phyloP scores from a whole-genome alignment of 2,113 vertebrate genomes.

The Sylvietta virens region DNA sequence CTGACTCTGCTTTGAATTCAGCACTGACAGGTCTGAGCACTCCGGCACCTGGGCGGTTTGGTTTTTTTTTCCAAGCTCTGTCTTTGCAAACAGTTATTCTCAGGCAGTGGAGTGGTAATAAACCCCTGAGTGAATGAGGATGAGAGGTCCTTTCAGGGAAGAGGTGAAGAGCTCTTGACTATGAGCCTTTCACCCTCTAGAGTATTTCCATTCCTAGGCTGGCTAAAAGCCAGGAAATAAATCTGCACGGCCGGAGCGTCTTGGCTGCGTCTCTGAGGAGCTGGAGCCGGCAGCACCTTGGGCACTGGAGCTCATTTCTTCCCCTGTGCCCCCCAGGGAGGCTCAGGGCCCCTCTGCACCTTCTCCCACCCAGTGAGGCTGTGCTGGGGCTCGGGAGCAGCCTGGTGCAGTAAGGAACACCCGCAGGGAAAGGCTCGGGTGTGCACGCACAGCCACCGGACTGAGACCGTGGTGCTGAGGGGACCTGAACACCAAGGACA shows the following conservation, averaged over 20 bases:
- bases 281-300: neutral
- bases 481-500: neutral
- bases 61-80: conserved; percentile 23
- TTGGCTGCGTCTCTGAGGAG: neutral
- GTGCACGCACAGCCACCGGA: neutral
- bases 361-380: neutral
- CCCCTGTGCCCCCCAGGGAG: neutral
- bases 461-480: neutral
- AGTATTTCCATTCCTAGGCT: conserved; percentile 59
- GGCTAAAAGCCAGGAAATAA: conserved; percentile 64
- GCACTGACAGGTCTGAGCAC: neutral
- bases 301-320: neutral
- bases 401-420: accelerated
- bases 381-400: neutral
- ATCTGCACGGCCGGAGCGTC: neutral
- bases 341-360: neutral
- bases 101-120: conserved; percentile 60
- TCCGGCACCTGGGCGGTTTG: neutral
- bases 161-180: conserved; percentile 67
- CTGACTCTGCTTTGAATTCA: neutral
- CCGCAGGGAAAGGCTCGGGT: accelerated
- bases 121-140: conserved; percentile 60
- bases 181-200: conserved; percentile 61
- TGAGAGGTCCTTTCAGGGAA: conserved; percentile 63
- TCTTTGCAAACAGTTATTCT: conserved; percentile 51